These are phyloP conservation scores for Scalopus aquaticus DNA, from an alignment of 2,113 vertebrate genomes.

Conservation along the genomic window DNA sequence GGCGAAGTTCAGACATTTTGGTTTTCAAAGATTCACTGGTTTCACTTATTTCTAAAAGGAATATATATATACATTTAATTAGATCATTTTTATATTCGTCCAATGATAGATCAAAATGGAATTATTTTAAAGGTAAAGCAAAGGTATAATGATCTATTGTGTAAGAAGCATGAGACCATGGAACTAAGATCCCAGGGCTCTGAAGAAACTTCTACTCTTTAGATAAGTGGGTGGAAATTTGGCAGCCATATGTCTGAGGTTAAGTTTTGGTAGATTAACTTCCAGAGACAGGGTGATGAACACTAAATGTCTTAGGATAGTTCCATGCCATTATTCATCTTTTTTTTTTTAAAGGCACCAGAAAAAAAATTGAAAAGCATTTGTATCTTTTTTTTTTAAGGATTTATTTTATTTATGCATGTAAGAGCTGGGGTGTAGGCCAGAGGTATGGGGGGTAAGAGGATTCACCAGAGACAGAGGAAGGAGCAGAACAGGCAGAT, in stretches of 20 bases:
- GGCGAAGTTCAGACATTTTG: conserved; percentile 98
- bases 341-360: not conserved
- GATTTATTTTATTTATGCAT: too few species aligned
- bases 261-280: not conserved
- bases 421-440: too few species aligned
- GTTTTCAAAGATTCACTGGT: conserved; percentile 95
- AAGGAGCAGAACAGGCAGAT: too few species aligned
- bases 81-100: not conserved
- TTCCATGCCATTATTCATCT: not conserved
- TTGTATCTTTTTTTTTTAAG: too few species aligned
- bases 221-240: not conserved
- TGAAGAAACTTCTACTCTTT: not conserved
- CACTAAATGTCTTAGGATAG: not conserved
- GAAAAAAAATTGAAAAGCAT: too few species aligned
- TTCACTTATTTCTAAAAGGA: conserved; percentile 89
- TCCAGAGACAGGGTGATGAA: not conserved
- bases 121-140: conserved; percentile 15
- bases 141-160: not conserved
- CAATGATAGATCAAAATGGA: not conserved
- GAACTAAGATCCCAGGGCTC: not conserved
- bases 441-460: too few species aligned
- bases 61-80: conserved; percentile 46
- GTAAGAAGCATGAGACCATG: not conserved
- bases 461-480: too few species aligned
- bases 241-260: not conserved